phyloP scores from a whole-genome alignment of 2,113 vertebrate genomes.

The Notarius lentiginosus region DNA sequence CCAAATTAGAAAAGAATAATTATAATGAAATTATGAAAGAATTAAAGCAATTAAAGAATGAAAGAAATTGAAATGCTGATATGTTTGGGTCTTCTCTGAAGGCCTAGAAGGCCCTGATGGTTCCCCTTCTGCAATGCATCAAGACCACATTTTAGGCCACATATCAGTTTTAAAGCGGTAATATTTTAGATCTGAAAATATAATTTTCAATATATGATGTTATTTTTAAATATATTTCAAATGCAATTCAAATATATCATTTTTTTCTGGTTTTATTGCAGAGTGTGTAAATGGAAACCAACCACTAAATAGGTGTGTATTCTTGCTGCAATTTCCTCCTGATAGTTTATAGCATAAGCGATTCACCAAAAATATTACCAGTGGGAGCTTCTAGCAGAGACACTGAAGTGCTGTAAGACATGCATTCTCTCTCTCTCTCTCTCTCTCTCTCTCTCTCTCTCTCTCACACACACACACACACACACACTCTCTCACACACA shows the following conservation, averaged over 20 bases:
- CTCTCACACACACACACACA: not conserved
- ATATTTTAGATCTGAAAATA: not conserved
- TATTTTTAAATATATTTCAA: not conserved
- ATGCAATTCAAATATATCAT: not conserved
- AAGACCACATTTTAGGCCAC: not conserved
- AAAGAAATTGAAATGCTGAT: no score
- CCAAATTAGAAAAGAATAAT: no score
- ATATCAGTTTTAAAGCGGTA: not conserved
- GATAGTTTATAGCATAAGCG: not conserved
- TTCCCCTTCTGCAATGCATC: not conserved
- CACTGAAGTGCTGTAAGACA: not conserved
- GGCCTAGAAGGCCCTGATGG: no score
- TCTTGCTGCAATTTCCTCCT: not conserved
- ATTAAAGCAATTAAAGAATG: no score
- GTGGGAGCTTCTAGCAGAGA: not conserved
- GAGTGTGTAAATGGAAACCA: not conserved
- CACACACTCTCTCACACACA: constrained; percentile 26
- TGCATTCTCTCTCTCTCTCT: constrained; percentile 1
- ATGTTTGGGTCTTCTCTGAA: no score
- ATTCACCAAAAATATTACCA: constrained; percentile 8
- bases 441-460: no score
- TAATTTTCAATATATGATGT: not conserved
- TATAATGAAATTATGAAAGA: no score
- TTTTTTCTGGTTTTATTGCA: not conserved
- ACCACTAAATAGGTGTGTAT: not conserved